Conservation (phyloP, 2,888 invertebrate species). For the Teleogryllus oceanicus region DNA sequence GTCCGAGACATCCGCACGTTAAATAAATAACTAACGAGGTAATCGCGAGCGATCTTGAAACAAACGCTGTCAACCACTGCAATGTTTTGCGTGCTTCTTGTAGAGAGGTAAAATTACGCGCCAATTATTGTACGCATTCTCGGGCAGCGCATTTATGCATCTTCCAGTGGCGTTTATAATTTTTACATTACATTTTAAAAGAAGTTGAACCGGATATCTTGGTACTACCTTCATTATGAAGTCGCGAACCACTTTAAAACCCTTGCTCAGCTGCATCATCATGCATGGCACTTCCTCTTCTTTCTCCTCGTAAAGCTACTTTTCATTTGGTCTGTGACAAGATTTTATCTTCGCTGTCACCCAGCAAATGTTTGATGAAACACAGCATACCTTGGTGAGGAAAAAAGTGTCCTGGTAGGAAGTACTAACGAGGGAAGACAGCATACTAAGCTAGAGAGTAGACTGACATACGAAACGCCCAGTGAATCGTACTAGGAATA, state of each 20-base stretch:
- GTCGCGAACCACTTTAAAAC: not conserved
- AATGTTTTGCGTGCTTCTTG: not conserved
- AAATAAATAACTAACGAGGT: not conserved
- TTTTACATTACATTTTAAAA: not conserved
- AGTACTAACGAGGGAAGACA: no score
- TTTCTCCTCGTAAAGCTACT: no score
- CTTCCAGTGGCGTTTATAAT: not conserved
- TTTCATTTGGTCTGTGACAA: no score
- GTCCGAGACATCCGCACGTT: not conserved
- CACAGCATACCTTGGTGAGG: no score
- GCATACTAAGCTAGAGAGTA: no score
- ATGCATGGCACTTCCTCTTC: no score
- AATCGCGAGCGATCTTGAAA: not conserved
- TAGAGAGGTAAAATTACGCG: not conserved
- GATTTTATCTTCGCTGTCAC: no score
- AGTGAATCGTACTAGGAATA: no score
- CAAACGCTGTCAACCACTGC: not conserved
- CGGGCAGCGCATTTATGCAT: not conserved
- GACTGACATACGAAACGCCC: no score
- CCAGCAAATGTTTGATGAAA: no score
- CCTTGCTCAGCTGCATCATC: no score
- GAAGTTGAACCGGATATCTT: not conserved
- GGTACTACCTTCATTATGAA: not conserved
- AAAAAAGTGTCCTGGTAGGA: no score
- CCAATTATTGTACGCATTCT: not conserved